phyloP scores from a whole-genome alignment of 2,888 invertebrate species.

The Autographa pulchrina region DNA sequence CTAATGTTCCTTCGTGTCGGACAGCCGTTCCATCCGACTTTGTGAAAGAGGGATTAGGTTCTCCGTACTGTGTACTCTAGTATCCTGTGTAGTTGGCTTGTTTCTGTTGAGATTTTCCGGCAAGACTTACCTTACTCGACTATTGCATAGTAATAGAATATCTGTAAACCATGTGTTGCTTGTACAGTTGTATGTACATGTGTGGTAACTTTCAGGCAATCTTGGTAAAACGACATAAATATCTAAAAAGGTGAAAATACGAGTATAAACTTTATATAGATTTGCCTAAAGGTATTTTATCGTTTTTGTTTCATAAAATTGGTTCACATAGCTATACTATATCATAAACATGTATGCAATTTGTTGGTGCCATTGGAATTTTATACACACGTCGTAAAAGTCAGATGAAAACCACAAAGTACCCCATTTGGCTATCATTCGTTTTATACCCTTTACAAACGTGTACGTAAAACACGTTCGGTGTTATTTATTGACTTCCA shows the following conservation, averaged over 20 bases:
- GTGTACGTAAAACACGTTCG: slow-evolving; percentile 52
- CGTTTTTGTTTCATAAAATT: slow-evolving; percentile 19
- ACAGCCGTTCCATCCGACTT: not conserved
- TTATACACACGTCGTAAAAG: slow-evolving; percentile 70
- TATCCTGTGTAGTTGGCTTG: not conserved
- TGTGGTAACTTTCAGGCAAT: not conserved
- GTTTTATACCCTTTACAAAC: slow-evolving; percentile 65
- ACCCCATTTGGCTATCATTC: slow-evolving; percentile 65
- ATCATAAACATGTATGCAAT: slow-evolving; percentile 23
- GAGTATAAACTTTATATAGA: not conserved
- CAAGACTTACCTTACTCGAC: not conserved
- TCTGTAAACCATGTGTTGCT: not conserved
- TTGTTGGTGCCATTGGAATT: slow-evolving; percentile 64
- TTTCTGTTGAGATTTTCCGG: not conserved
- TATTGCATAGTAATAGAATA: not conserved
- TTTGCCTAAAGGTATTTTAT: slow-evolving; percentile 8
- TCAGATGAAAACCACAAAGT: slow-evolving; percentile 67
- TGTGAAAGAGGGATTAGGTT: slow-evolving; percentile 3
- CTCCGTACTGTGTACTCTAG: not conserved
- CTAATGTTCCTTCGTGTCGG: slow-evolving; percentile 4
- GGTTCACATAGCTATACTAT: slow-evolving; percentile 3
- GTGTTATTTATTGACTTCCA: slow-evolving; percentile 54
- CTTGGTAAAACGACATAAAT: not conserved
- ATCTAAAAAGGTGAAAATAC: slow-evolving; percentile 2
- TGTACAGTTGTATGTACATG: not conserved